These are phyloP conservation scores for Luscinia megarhynchos DNA, from an alignment of 2,797 vertebrate species.

Conservation along the genomic window DNA sequence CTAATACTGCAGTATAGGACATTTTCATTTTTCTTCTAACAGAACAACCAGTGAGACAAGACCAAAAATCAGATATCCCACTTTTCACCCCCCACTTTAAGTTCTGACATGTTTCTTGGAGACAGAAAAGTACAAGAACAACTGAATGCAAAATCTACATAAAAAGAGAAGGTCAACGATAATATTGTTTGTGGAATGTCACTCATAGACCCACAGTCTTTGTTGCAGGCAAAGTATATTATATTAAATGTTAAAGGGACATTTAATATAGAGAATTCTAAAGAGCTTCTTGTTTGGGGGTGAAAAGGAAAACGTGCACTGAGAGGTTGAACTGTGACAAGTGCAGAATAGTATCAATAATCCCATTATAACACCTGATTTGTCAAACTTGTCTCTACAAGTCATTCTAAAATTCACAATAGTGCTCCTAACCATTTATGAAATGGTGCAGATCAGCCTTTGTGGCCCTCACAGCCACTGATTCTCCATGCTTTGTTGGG, in stretches of 20 bases:
- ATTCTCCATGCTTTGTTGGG: conserved; percentile 45
- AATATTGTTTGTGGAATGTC: neutral
- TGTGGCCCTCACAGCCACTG: neutral
- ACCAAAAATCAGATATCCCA: neutral
- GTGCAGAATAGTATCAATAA: conserved; percentile 49
- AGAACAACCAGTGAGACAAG: neutral
- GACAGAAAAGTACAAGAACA: neutral
- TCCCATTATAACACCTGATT: conserved; percentile 66
- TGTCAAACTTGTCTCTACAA: conserved; percentile 60
- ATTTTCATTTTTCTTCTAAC: neutral
- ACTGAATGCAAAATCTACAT: neutral
- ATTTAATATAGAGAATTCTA: conserved; percentile 36
- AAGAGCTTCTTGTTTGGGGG: neutral
- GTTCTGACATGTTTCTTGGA: neutral
- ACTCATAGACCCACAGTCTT: neutral
- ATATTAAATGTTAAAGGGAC: conserved; percentile 12
- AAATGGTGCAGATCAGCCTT: conserved; percentile 41
- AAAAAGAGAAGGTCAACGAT: neutral
- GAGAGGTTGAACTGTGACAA: neutral
- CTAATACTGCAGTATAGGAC: neutral
- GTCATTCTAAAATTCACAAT: conserved; percentile 42
- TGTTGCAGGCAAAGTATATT: neutral
- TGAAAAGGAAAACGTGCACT: neutral
- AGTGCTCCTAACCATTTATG: conserved; percentile 16
- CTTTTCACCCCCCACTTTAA: neutral